These are phyloP conservation scores for Alaudala cheleensis DNA, from an alignment of 2,113 vertebrate genomes.

Conservation along the genomic window DNA sequence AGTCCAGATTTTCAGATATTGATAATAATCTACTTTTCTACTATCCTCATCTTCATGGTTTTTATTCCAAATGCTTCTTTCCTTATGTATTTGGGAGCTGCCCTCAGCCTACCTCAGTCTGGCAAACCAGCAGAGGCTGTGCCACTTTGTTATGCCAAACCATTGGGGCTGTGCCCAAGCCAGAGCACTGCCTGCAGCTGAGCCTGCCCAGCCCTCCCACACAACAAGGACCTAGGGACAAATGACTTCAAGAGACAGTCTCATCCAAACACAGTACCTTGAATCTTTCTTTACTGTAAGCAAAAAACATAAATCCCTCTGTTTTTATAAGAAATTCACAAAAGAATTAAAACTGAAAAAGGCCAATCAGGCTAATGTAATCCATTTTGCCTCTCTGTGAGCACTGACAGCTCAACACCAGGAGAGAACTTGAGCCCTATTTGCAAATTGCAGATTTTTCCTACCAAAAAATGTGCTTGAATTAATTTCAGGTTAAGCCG, in stretches of 20 bases:
- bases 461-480: background rate
- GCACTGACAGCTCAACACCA: background rate
- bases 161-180: background rate
- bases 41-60: background rate
- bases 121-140: background rate
- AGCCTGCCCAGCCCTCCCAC: background rate
- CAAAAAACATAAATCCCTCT: background rate
- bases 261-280: background rate
- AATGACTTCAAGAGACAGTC: background rate
- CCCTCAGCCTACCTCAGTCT: background rate
- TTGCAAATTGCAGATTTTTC: background rate
- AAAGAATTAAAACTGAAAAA: background rate
- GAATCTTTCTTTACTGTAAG: background rate
- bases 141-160: background rate
- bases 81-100: background rate
- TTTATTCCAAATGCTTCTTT: background rate
- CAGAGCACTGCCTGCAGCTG: background rate
- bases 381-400: background rate
- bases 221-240: background rate
- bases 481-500: background rate
- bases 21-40: background rate
- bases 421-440: background rate
- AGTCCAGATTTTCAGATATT: background rate
- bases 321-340: background rate
- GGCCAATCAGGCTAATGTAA: background rate